These are phyloP conservation scores for Conops quadrifasciatus DNA, from an alignment of 2,888 invertebrate genomes.

Conservation along the genomic window DNA sequence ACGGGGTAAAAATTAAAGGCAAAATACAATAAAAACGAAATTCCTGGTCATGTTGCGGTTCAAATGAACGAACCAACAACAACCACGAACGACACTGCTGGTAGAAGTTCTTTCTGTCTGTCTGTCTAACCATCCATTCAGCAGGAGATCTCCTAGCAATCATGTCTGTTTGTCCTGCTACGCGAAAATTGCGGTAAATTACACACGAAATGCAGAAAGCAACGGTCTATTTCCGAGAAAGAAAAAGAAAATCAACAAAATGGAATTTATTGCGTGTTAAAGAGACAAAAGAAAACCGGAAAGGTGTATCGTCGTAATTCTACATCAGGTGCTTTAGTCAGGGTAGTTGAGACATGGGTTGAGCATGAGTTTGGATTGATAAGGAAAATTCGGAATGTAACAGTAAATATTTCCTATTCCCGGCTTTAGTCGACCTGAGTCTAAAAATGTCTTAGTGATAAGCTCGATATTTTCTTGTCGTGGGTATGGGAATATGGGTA, in stretches of 20 bases:
- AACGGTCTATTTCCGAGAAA: constrained; percentile 20
- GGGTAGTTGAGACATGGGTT: too few species aligned
- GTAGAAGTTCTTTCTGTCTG: background rate
- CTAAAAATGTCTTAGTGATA: too few species aligned
- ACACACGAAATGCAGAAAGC: constrained; percentile 28
- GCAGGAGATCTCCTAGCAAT: background rate
- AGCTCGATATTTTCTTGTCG: too few species aligned
- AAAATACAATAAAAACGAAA: constrained; percentile 48
- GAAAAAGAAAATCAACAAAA: constrained; percentile 37
- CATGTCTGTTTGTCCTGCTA: background rate
- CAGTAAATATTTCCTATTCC: too few species aligned
- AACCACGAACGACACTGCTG: background rate
- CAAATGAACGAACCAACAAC: constrained; percentile 55
- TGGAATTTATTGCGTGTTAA: constrained; percentile 37
- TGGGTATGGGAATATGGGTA: too few species aligned
- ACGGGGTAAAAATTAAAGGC: constrained; percentile 45
- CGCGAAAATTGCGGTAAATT: constrained; percentile 16
- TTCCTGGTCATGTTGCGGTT: constrained; percentile 58
- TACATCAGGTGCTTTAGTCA: too few species aligned
- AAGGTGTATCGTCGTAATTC: too few species aligned
- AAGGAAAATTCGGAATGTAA: too few species aligned
- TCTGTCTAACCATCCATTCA: background rate
- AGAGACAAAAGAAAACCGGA: background rate
- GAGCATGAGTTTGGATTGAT: too few species aligned
- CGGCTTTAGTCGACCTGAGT: too few species aligned